phyloP scores from a whole-genome alignment of 2,113 vertebrate species.

The Ceyx margarethae region DNA sequence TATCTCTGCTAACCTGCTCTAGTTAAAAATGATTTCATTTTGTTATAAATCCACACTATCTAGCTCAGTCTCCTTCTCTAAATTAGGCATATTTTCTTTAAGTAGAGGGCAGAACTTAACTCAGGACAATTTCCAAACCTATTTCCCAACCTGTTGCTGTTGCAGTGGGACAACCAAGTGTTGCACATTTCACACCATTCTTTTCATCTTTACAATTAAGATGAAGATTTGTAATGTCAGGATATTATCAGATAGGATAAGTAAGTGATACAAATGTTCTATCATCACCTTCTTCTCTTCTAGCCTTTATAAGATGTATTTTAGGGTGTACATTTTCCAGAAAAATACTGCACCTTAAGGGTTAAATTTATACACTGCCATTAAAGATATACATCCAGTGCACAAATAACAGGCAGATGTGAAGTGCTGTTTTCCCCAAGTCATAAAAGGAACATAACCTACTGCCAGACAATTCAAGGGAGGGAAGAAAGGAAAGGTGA shows the following conservation, averaged over 20 bases:
- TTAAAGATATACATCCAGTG: not conserved
- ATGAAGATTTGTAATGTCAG: not conserved
- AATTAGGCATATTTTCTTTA: not conserved
- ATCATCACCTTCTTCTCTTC: not conserved
- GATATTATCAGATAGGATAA: not conserved
- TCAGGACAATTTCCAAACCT: not conserved
- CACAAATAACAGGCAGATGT: not conserved
- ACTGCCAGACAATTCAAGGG: not conserved
- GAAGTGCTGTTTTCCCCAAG: not conserved
- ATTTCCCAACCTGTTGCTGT: not conserved
- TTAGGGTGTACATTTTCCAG: not conserved
- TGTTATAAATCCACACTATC: not conserved
- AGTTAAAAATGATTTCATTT: not conserved
- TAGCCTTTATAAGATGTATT: not conserved
- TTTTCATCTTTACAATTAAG: not conserved
- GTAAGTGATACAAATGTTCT: not conserved
- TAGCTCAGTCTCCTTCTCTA: not conserved
- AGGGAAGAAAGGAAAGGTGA: not conserved
- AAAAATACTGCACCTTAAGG: not conserved
- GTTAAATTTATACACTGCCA: not conserved
- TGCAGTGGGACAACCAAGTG: not conserved
- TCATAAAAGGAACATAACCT: not conserved
- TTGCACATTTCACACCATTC: not conserved
- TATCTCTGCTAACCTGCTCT: not conserved
- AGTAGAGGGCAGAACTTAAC: not conserved